Conservation (phyloP, 2,797 vertebrate genomes). For the Clamator glandarius region DNA sequence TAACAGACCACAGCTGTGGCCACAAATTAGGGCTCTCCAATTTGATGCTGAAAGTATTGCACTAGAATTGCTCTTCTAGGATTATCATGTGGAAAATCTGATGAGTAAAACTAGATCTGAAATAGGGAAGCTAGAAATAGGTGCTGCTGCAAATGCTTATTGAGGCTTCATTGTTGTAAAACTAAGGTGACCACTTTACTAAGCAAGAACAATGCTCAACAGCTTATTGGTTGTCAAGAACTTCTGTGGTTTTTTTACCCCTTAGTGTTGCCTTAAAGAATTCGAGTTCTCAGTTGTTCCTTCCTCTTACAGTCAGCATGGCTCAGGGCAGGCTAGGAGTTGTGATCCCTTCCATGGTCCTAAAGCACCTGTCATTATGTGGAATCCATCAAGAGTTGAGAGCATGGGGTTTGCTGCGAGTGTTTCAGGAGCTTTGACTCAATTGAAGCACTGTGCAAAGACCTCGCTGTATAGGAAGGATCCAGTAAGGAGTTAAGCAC, state of each 20-base stretch:
- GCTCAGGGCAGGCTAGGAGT: background rate
- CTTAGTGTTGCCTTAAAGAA: background rate
- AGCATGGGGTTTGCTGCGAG: background rate
- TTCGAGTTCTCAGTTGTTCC: background rate
- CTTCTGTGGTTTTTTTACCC: background rate
- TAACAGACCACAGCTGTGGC: conserved; percentile 62
- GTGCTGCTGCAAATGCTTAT: background rate
- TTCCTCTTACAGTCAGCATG: background rate
- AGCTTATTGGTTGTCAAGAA: background rate
- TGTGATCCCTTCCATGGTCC: background rate
- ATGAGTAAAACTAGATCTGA: conserved; percentile 45
- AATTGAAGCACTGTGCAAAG: background rate
- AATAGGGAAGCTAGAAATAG: background rate
- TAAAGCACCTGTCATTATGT: background rate
- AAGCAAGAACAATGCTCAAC: background rate
- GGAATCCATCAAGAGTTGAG: background rate
- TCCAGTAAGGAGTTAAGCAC: background rate
- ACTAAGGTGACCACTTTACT: background rate
- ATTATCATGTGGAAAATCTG: conserved; percentile 54
- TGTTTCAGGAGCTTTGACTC: background rate
- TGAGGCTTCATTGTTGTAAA: background rate
- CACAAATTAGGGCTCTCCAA: conserved; percentile 71
- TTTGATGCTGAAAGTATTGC: conserved; percentile 62
- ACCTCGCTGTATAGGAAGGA: background rate
- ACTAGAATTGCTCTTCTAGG: conserved; percentile 59